Evolutionary conservation across 2,888 invertebrate species (phyloP), one percentile per base, ranked within the genome.

Genomic region (Antitype chi): DNA sequence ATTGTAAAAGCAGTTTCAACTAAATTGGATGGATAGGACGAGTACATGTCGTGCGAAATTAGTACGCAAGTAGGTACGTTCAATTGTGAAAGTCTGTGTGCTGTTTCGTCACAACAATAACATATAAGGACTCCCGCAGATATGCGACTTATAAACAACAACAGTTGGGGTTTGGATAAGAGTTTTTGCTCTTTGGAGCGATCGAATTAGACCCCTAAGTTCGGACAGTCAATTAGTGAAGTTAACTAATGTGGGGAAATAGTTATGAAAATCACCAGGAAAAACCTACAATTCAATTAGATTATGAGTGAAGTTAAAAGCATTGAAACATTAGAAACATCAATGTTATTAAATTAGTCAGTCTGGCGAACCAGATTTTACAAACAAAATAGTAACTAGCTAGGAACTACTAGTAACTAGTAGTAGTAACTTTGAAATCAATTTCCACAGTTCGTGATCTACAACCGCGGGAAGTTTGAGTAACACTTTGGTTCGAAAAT

Each of bases 1-100:
- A 81, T 82, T 75, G 60, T 71, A 66, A 60, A 78, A 82, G 62
- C 70, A 63, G 70, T 74, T 70, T 67, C 74, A 70, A 53, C 73
- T 71, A 64, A 75, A 81, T 70, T 75, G 72, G 62, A 62, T 49
- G 59, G 15, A 25, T 70, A 55, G 62, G 64, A 67, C 52, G 66
- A 70, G 62, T 47, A n/a, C 28, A 57, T 32, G 63, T 76, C 62
- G 52, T 79, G 67, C 55, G 57, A 57, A 82, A 68, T 68, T 76
- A 68, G 67, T 66, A 55, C 52, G 3, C 38, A 62, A 74, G 53
- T 68, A 84, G 49, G 53, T 68, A 84, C 49, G 15, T 70, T 20
- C 15, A 38, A 70, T 52, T 78, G 68, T 73, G 80, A 73, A 79
- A 73, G 78, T 59, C 32, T 67, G 70, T 23, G 25, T n/a, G 25